phyloP scores from a whole-genome alignment of 2,113 vertebrate genomes.

The Myrmophylax atrothorax region DNA sequence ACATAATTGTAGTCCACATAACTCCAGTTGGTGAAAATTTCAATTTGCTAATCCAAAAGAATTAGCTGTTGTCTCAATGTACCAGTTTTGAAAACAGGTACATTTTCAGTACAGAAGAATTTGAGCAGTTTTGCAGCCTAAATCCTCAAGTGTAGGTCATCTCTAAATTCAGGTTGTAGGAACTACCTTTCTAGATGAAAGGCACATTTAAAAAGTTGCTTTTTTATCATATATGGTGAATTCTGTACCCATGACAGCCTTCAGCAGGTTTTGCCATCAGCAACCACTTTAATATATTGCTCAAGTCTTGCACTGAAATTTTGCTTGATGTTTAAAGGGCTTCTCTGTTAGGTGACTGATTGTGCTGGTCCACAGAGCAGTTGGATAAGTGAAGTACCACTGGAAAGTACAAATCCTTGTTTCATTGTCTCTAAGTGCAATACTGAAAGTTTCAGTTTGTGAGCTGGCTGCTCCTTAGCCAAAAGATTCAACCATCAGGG shows the following conservation, averaged over 20 bases:
- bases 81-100: neutral
- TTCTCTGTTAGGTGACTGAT: neutral
- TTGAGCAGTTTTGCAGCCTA: neutral
- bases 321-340: neutral
- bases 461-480: neutral
- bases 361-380: neutral
- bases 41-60: neutral
- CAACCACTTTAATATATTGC: neutral
- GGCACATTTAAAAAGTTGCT: neutral
- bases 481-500: neutral
- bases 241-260: neutral
- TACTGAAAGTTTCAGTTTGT: neutral
- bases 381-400: neutral
- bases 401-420: neutral
- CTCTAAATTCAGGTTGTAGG: neutral
- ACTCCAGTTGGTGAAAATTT: neutral
- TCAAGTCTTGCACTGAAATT: neutral
- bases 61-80: neutral
- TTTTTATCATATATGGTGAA: neutral
- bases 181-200: neutral
- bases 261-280: neutral
- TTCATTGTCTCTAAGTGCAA: neutral
- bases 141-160: neutral
- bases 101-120: neutral
- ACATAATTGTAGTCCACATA: rapidly evolving